Evolutionary conservation across 2,888 invertebrate genomes (phyloP).

Genomic region (Gymnosoma rotundatum): DNA sequence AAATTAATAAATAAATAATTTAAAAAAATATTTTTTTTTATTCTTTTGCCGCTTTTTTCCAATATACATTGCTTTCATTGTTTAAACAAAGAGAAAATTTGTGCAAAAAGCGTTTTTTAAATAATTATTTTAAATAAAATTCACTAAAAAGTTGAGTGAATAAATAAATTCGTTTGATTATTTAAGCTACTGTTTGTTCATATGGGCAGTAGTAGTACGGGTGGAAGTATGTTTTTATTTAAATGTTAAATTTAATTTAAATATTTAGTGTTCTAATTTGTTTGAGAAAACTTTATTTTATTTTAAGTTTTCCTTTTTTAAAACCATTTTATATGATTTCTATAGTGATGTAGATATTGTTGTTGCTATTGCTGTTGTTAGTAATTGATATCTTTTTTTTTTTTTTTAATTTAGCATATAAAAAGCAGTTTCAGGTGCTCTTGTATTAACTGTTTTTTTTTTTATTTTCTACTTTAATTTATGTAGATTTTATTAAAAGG

Average conservation of each 20-base stretch:
- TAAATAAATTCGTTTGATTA: conserved; percentile 61
- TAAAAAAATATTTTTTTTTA: conserved; percentile 12
- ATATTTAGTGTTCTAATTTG: conserved; percentile 40
- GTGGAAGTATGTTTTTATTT: conserved; percentile 48
- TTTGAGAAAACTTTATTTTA: conserved; percentile 41
- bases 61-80: conserved; percentile 54
- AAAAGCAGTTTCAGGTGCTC: conserved; percentile 68
- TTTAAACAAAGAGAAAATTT: conserved; percentile 28
- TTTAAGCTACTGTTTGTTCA: conserved; percentile 82
- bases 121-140: conserved; percentile 34
- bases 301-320: conserved; percentile 51
- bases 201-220: conserved; percentile 82
- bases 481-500: conserved; percentile 11
- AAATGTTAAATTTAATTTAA: conserved; percentile 24
- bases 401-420: conserved; percentile 38
- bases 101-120: conserved; percentile 46
- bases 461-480: conserved; percentile 33
- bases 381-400: conserved; percentile 16
- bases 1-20: conserved; percentile 6
- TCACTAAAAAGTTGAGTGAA: conserved; percentile 36
- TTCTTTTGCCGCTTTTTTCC: conserved; percentile 28
- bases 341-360: conserved; percentile 7
- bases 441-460: conserved; percentile 62
- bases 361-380: conserved; percentile 32
- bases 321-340: conserved; percentile 48